phyloP scores from a whole-genome alignment of 2,113 vertebrate genomes.

The Elachura formosa region DNA sequence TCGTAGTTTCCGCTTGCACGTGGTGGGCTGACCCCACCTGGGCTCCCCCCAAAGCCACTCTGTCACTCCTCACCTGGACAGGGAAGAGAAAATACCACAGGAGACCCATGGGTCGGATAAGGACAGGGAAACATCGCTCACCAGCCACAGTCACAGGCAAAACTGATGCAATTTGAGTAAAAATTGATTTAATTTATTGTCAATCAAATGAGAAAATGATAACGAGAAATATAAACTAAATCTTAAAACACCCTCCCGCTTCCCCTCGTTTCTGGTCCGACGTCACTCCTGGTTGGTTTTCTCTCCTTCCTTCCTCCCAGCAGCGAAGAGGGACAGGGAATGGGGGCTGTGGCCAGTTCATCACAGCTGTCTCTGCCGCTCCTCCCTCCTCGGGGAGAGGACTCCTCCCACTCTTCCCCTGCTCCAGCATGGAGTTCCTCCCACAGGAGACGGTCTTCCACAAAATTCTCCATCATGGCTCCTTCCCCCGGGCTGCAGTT shows the following conservation, averaged over 20 bases:
- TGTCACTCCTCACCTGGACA: background rate
- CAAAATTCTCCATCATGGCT: background rate
- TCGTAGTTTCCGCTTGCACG: background rate
- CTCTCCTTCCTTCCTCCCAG: background rate
- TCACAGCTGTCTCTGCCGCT: background rate
- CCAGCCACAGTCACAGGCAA: background rate
- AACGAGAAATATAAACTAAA: background rate
- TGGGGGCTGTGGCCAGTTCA: background rate
- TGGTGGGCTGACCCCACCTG: background rate
- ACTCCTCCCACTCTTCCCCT: background rate
- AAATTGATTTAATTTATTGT: background rate
- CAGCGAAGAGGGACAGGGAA: background rate
- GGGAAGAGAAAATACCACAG: accelerated
- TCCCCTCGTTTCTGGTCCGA: background rate
- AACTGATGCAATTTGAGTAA: background rate
- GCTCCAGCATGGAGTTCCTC: background rate
- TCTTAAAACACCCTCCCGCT: background rate
- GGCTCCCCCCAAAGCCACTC: background rate
- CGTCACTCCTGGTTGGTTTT: background rate
- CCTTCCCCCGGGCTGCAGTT: background rate
- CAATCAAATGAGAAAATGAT: background rate
- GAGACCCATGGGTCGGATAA: accelerated
- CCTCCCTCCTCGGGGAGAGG: background rate
- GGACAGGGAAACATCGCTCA: background rate
- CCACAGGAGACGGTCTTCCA: background rate